Conservation (phyloP, 2,797 vertebrate genomes). For the Odontamblyopus rebecca region DNA sequence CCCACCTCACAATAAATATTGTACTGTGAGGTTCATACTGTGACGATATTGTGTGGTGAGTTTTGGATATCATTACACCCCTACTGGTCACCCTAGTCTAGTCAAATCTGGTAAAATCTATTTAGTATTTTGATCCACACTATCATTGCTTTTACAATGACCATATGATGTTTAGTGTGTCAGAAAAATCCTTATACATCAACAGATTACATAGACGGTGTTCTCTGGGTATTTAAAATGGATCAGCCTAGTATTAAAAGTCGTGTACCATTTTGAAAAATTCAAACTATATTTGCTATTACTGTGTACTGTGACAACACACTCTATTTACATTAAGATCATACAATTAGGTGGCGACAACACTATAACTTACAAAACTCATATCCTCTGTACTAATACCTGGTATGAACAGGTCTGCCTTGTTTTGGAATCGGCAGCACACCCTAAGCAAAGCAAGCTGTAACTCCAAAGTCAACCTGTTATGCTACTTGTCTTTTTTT, state of each 20-base stretch:
- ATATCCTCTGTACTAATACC: constrained; percentile 5
- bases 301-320: not conserved
- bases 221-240: not conserved
- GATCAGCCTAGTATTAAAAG: not conserved
- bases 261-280: not conserved
- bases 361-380: constrained; percentile 1
- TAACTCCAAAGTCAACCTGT: not conserved
- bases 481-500: not conserved
- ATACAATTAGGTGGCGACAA: not conserved
- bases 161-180: too few relatives aligned
- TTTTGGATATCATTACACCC: too few relatives aligned
- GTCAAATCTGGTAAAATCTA: too few relatives aligned
- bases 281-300: not conserved
- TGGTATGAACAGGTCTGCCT: constrained; percentile 72
- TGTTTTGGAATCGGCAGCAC: constrained; percentile 63
- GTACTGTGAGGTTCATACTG: too few relatives aligned
- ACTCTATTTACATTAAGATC: not conserved
- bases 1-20: too few relatives aligned
- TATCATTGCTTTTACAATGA: too few relatives aligned
- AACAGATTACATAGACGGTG: not conserved
- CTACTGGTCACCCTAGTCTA: too few relatives aligned
- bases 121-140: too few relatives aligned
- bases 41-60: too few relatives aligned
- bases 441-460: constrained; percentile 42
- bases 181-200: not conserved